Base-by-base conservation (phyloP, 1,140 invertebrate species). In the Drosophila simulans region DNA sequence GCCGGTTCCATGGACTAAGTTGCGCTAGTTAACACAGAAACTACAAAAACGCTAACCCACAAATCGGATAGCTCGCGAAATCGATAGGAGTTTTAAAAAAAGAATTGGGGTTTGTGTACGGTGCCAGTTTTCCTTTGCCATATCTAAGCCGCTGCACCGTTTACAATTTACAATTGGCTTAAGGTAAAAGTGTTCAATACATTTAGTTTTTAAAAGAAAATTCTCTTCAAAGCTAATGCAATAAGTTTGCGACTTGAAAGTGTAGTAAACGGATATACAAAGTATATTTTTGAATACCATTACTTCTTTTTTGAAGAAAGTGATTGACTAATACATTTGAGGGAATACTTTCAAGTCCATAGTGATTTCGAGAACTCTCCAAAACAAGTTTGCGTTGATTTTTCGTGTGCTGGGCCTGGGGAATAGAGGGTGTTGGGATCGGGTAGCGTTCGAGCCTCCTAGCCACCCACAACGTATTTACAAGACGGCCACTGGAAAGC, bases 1-100 rank as follows among this genome's bases (percentile, higher is more conserved):
- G 62, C 46, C 37, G 39, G 56, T 31, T 69, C 34, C 12, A 72
- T 77, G 68, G 76, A 80, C 82, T 80, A 83, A 88, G 74, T 88
- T 88, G 83, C 79, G 75, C 84, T 83, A 80, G 77, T 83, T 77
- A 88, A 88, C 78, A 78, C 64, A 86, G 64, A 75, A 86, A 85
- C 82, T 85, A 86, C 64, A 83, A 49, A 77, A 58, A 88, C 76
- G 79, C 76, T 83, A 83, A 88, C 64, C 73, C 63, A 72, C 70
- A 64, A 57, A 15, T 27, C 34, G 42, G 57, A 4, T 27, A 22
- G 59, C 25, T 58, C 37, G 2, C 25, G 54, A 22, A 20, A 40
- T n/a, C 59, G 25, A 35, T 31, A 13, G 37, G 37, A 25, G 22
- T 34, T 34, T 51, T 2, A 34, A 17, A 35, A n/a, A 49, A 31